Base-by-base conservation (phyloP, 2,797 vertebrate species). In the Hippocampus kuda region DNA sequence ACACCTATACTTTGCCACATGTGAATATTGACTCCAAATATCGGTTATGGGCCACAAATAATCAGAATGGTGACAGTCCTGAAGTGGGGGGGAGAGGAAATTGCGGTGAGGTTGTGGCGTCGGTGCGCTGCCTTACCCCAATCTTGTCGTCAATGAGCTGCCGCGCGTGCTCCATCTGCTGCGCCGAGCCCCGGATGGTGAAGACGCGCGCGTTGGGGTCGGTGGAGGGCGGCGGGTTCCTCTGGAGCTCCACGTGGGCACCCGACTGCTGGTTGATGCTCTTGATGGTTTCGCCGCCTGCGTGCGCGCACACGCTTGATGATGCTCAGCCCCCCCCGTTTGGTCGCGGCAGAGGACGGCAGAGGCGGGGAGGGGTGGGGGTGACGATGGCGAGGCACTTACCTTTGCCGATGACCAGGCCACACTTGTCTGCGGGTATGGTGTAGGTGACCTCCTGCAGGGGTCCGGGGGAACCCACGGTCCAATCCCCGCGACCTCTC, bases 131-230 rank as follows among this genome's bases (percentile, higher is more conserved):
- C 5, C 5, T 0, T 81, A 99, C 97, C 79, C 96, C 96, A n/a
- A 99, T 96, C 92, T 96, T 99, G 91, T 99, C 95, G 51, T 99
- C 97, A 63, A 98, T 98, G 88, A 98, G 93, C 80, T 98, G 96
- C 10, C 95, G 89, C 51, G 97, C 96, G 53, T 95, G 86, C 65
- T 98, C 96, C 57, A 98, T 96, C 89, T 99, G 96, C 81, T 97
- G 97, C 16, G 93, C 93, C 30, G 93, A 72, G 3, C 97, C 96
- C 70, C 96, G 83, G 90, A 99, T 96, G 87, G 94, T 96, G 90
- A 99, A 99, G 83, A 98, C 90, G 49, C 95, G 89, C 62, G 97
- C 91, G 18, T 87, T 91, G 6, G 96, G 96, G 88, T 98, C 97
- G 0, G 96, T 97, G 89, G 91, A 95, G 0, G 95, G 97, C 0